Evolutionary conservation across 2,888 invertebrate species (phyloP).

Genomic region (Oxytorus armatus): DNA sequence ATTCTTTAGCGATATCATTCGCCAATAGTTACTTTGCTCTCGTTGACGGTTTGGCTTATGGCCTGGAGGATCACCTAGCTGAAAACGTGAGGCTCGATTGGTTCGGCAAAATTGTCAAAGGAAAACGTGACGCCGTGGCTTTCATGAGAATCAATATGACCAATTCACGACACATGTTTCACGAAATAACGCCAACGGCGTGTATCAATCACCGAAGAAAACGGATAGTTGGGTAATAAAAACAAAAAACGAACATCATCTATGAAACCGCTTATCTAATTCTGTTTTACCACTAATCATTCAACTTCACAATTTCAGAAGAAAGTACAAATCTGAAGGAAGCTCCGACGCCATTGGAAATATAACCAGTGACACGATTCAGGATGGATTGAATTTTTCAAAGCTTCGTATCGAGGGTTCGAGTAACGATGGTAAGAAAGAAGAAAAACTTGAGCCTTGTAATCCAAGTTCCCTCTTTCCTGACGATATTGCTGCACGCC

Average conservation of each 20-base stretch:
- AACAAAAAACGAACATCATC: background rate
- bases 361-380: background rate
- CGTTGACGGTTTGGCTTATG: constrained; percentile 85
- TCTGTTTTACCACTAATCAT: too few relatives aligned
- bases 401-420: constrained; percentile 52
- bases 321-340: constrained; percentile 42
- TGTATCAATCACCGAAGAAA: constrained; percentile 68
- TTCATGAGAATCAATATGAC: constrained; percentile 86
- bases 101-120: constrained; percentile 88
- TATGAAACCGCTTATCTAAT: too few relatives aligned
- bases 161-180: constrained; percentile 85
- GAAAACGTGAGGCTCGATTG: constrained; percentile 87
- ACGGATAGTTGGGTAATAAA: constrained; percentile 37
- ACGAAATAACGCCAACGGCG: constrained; percentile 80
- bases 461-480: background rate
- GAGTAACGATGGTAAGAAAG: constrained; percentile 72
- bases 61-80: constrained; percentile 85
- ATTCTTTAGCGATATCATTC: constrained; percentile 83
- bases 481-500: background rate
- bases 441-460: constrained; percentile 69
- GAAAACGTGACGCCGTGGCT: constrained; percentile 86
- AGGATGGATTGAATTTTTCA: constrained; percentile 43
- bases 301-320: constrained; percentile 12
- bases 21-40: constrained; percentile 85
- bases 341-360: constrained; percentile 7